Evolutionary conservation across 2,888 invertebrate genomes (phyloP).

Genomic region (Pseudoips prasinana): DNA sequence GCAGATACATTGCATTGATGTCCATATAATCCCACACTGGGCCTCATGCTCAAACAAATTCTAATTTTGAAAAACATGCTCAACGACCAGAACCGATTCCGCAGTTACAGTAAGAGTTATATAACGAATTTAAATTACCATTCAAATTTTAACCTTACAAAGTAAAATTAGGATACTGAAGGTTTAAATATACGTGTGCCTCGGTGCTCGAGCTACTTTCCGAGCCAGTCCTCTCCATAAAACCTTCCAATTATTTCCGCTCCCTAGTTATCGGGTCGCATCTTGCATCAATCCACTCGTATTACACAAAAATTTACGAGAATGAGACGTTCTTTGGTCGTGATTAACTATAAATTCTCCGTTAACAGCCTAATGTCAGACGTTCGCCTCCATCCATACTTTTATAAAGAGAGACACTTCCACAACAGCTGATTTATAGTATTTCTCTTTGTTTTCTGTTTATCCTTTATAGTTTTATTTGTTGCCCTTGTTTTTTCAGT

Average conservation of each 20-base stretch:
- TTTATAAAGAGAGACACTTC: conserved; percentile 49
- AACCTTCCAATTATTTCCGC: conserved; percentile 70
- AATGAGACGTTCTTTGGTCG: conserved; percentile 56
- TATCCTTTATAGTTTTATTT: conserved; percentile 52
- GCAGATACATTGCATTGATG: conserved; percentile 39
- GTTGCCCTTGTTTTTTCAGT: conserved; percentile 36
- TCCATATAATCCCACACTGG: conserved; percentile 40
- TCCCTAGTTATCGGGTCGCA: conserved; percentile 60
- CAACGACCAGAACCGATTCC: conserved; percentile 52
- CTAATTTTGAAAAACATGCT: conserved; percentile 52
- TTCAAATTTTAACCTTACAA: conserved; percentile 40
- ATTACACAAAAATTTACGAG: conserved; percentile 74
- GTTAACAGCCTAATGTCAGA: conserved; percentile 61
- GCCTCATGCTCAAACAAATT: conserved; percentile 39
- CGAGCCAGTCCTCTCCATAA: conserved; percentile 51
- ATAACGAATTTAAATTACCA: conserved; percentile 34
- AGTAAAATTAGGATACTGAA: conserved; percentile 30
- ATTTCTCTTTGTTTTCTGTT: conserved; percentile 51
- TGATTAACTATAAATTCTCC: conserved; percentile 71
- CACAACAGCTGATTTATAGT: conserved; percentile 61
- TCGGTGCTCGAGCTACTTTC: conserved; percentile 31
- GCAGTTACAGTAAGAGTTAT: conserved; percentile 40
- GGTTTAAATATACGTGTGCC: conserved; percentile 23
- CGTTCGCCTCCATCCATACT: conserved; percentile 51
- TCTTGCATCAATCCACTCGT: conserved; percentile 69